Base-by-base conservation (phyloP, 2,113 vertebrate genomes). In the Lycocorax pyrrhopterus region DNA sequence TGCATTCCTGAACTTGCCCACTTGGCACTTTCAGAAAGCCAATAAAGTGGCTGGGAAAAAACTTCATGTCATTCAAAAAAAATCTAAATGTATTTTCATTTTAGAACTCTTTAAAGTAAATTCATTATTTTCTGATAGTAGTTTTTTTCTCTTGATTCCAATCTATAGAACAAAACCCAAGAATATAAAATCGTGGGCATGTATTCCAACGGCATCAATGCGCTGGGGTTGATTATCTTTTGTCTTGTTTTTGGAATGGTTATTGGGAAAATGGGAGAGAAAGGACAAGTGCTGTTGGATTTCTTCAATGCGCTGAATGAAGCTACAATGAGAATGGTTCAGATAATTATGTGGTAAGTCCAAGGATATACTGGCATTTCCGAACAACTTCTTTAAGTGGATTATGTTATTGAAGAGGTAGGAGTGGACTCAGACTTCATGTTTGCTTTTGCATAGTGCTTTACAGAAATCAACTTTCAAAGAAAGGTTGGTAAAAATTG, bases 231-330 rank as follows among this genome's bases (percentile, higher is more conserved):
- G 35, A 99, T 99, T 37, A 98, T 99, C 72, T 99, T 99, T 96
- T 99, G 99, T 23, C 98, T 99, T 18, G 98, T 99, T 26, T 99
- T 99, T 67, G 99, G 99, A 94, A 94, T 99, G 7, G 99, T 99
- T 95, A 99, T 99, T 27, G 99, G 99, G 37, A 98, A 99, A 96
- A 99, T 99, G 99, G 99, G 99, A 37, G 98, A 99, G 87, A 98
- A 98, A 68, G 99, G 99, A 27, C 98, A 98, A 64, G 98, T 99
- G 87, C 98, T 99, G 72, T 96, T 99, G 95, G 99, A 99, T 56
- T 99, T 99, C 71, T 99, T 99, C 88, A 99, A 99, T n/a, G 99
- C 99, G 6, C 84, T 99, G 79, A 99, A 99, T 2, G 99, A 99
- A 52, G 99, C 99, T 49, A 99, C 99, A 47, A 99, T 99, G 99